Base-by-base conservation (phyloP, 2,888 invertebrate species). In the Lymantria monacha region DNA sequence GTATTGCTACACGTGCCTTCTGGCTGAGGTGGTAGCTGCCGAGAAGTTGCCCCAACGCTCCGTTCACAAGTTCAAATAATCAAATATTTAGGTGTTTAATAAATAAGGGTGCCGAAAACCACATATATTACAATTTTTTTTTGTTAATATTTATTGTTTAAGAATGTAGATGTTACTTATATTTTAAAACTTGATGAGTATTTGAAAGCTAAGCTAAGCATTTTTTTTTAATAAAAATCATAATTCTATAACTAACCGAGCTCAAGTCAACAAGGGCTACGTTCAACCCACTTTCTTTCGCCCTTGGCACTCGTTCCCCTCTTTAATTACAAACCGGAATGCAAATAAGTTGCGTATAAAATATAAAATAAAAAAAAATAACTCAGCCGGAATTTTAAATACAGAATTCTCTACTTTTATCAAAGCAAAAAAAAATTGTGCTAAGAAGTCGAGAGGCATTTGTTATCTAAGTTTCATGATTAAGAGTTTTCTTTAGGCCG, bases 391-490 rank as follows among this genome's bases (percentile, higher is more conserved):
- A 74, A 73, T 72, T 73, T 70, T 63, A 72, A 76, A 76, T 67
- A 74, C 61, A 74, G 69, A 75, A 80, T 78, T 75, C 69, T 52
- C 66, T 64, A 67, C 63, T 72, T 69, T 69, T 74, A 71, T 79
- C 79, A 79, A 79, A 77, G 72, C 52, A 63, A 69, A 63, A 72
- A 22, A 72, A 71, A 66, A 63, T 72, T 72, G 62, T 66, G 67
- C 67, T 72, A 61, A 74, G 76, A 53, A 79, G 70, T 77, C 73
- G 67, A 75, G 74, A 75, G 72, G 76, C 72, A 79, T 83, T 85
- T 81, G 83, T 87, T 85, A 78, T 81, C 74, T 77, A 82, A 85
- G 81, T 86, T 84, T 63, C 76, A 79, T 83, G 83, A 87, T 87
- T 86, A 85, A 80, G 83, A 81, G 80, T 81, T 59, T 80, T 33